Base-by-base conservation (phyloP, 2,888 invertebrate genomes). In the Drosophila trichaetosa region DNA sequence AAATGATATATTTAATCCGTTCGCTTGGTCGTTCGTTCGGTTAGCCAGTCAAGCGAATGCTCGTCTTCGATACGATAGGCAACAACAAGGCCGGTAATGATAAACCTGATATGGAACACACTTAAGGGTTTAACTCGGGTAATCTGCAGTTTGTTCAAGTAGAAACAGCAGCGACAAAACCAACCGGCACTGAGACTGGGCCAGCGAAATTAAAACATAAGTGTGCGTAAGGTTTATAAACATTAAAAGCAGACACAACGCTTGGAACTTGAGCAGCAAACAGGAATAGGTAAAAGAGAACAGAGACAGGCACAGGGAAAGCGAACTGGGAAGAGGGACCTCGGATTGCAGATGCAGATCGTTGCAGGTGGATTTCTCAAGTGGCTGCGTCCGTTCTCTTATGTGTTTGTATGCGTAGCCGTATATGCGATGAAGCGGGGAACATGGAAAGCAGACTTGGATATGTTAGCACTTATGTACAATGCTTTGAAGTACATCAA, bases 1-100 rank as follows among this genome's bases (percentile, higher is more conserved):
- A 90, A 87, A 87, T 90, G 90, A 87, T 89, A 89, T 84, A 90
- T 89, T 87, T 87, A 87, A 90, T 87, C 89, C 90, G 82, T 87
- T 89, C 70, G 70, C 66, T 73, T 63, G 70, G 66, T 69, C 69
- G 65, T 68, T 75, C 72, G 63, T 33, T 60, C 49, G 61, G 52
- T 54, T 38, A 61, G 56, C 63, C 87, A 83, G 78, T 83, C 61
- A 81, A 76, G 79, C 74, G 89, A 67, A 77, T 71, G 73, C 73
- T 73, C 64, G 87, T 80, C 87, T 83, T 58, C 72, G 83, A 74
- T 73, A 76, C 65, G 61, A 57, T 57, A 65, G 40, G 24, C 70
- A 64, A 64, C 69, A 61, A 46, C 57, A 69, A 59, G 73, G 33
- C 63, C 52, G 64, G 60, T 58, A 81, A 80, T 79, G 90, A 87